Conservation (phyloP, 2,113 vertebrate genomes). For the Malaclemys terrapin region DNA sequence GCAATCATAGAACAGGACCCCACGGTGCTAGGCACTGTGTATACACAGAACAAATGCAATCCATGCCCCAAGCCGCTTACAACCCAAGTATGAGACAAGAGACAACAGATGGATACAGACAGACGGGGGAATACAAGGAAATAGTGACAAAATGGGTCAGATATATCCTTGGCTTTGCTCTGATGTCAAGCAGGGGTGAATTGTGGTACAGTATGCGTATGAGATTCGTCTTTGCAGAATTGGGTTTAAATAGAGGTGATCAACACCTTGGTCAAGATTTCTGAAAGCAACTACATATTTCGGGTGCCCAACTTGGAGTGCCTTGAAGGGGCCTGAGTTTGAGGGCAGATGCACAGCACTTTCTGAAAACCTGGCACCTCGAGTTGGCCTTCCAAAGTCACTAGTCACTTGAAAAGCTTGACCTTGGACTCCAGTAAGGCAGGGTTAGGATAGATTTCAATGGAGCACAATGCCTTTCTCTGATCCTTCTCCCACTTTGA, state of each 20-base stretch:
- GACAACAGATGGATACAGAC: background rate
- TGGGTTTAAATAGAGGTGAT: background rate
- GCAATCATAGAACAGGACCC: background rate
- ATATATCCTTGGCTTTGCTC: background rate
- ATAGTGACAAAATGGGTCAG: background rate
- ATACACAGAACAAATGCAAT: background rate
- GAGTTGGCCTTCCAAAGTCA: background rate
- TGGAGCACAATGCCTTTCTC: background rate
- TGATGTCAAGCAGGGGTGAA: background rate
- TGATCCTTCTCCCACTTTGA: accelerated
- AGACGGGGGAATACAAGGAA: background rate
- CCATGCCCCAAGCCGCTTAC: background rate
- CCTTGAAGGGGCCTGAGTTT: background rate
- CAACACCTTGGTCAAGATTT: background rate
- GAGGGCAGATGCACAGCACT: background rate
- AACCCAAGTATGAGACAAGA: background rate
- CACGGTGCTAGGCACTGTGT: background rate
- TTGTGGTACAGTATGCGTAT: no score
- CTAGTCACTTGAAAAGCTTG: background rate
- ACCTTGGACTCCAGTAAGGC: background rate
- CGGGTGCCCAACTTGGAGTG: background rate
- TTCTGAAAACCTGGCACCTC: background rate
- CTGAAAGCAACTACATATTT: background rate
- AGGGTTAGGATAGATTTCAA: background rate
- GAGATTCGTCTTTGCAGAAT: background rate